Base-by-base conservation (phyloP, 2,113 vertebrate genomes). In the Nycticebus coucang region DNA sequence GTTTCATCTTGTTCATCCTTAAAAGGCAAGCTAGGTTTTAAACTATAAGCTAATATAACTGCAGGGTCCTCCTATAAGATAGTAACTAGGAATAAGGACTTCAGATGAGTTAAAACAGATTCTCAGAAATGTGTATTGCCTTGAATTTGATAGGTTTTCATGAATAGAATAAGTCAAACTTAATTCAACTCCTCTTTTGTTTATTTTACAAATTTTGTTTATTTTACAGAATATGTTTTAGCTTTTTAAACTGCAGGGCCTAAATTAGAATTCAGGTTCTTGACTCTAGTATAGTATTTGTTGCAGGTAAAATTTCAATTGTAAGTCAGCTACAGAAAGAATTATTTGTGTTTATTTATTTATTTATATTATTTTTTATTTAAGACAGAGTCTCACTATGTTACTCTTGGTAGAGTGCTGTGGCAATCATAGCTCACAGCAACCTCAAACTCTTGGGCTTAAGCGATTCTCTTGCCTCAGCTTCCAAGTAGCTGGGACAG, bases 1-100 rank as follows among this genome's bases (percentile, higher is more conserved):
- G 35, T 94, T 95, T 94, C 55, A 95, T 92, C 85, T 97, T 87
- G 93, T 97, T 96, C 26, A 66, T 88, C 55, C 74, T 97, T 95
- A 89, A 91, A 97, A 94, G 50, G 21, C 22, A 74, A 89, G 24
- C 57, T 74, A 94, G 4, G 37, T 89, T 92, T 96, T 92, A 89
- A 92, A 30, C 24, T 92, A 55, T 7, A 95, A 96, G 37, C 62
- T 83, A 68, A 95, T 96, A 97, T 90, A 92, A 64, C 57, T 95
- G 50, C 26, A 93, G 22, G 64, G 41, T 74, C 37, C 50, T 94
- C 55, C 35, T 90, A 26, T 60, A 55, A 92, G 75, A 84, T 96
- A 69, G 35, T 89, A 90, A 92, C 26, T 77, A 66, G 57, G 77
- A 94, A 83, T 75, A 92, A 50, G 90, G 57, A 84, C 57, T 94